Evolutionary conservation across 53 echinoderm and acorn worm species (phyloP).

Genomic region (Holothuria leucospilota): DNA sequence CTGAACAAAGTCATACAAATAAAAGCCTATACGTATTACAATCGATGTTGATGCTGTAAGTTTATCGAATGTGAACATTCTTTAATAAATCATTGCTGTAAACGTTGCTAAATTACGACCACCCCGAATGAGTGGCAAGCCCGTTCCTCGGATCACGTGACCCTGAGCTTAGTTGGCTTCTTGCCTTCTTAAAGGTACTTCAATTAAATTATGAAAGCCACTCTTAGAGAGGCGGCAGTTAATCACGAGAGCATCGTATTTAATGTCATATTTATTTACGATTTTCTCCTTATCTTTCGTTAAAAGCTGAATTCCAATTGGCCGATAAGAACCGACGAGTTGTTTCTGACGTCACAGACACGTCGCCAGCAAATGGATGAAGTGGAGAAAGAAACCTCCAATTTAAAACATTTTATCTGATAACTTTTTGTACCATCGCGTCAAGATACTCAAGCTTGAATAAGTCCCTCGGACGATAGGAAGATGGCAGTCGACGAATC

Average conservation of each 20-base stretch:
- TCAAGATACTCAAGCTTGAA: no score
- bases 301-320: conserved; percentile 40
- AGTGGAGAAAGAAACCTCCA: conserved; percentile 38
- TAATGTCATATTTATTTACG: conserved; percentile 42
- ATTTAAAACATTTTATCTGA: conserved; percentile 17
- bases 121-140: no score
- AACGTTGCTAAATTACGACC: not conserved
- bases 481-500: not conserved
- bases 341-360: conserved; percentile 40
- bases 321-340: conserved; percentile 27
- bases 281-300: conserved; percentile 30
- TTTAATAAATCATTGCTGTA: not conserved
- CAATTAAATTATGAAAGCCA: not conserved
- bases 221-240: not conserved
- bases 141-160: no score
- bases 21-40: not conserved
- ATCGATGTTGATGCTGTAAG: not conserved
- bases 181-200: not conserved
- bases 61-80: conserved; percentile 24
- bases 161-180: no score
- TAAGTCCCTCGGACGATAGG: no score
- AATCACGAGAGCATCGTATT: not conserved
- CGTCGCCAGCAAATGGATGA: conserved; percentile 29
- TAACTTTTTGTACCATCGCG: not conserved
- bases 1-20: not conserved